Percentiles rank a stretch among this genome's conserved stretches.
phyloP scores from a whole-genome alignment of 2,113 vertebrate genomes.

The Labeo catla region DNA sequence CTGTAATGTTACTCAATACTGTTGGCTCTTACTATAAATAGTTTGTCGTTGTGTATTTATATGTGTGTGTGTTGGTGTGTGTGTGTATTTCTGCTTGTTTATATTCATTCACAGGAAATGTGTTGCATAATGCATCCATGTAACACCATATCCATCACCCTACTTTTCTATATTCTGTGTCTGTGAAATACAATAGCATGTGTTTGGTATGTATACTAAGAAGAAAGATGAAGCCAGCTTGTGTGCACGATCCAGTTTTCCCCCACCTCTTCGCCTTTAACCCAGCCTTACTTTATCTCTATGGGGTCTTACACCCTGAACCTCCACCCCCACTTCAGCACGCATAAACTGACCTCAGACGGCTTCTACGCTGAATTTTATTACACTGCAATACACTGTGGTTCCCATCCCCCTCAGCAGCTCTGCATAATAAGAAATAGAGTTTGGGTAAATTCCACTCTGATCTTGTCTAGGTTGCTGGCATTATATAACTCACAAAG shows the following conservation, averaged over 20 bases:
- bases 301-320: neutral
- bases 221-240: conserved; percentile 56
- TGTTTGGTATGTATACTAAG: conserved; percentile 56
- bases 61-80: neutral
- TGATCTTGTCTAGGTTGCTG: conserved; percentile 47
- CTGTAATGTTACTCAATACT: too few species aligned
- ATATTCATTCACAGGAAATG: neutral
- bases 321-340: conserved; percentile 21
- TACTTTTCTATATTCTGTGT: conserved; percentile 9
- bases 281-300: conserved; percentile 2
- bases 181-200: conserved; percentile 48
- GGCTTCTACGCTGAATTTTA: conserved; percentile 22
- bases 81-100: neutral
- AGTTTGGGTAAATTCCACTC: conserved; percentile 59
- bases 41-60: too few species aligned
- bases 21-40: neutral
- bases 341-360: conserved; percentile 30
- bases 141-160: conserved; percentile 1
- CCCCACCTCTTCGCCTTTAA: conserved; percentile 29
- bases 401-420: conserved; percentile 33
- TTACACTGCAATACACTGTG: conserved; percentile 22
- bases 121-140: conserved; percentile 22
- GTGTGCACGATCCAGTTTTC: conserved; percentile 35
- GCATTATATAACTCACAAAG: conserved; percentile 36
- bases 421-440: conserved; percentile 25